Base-by-base conservation (phyloP, 2,888 invertebrate species). In the Dicycla oo region DNA sequence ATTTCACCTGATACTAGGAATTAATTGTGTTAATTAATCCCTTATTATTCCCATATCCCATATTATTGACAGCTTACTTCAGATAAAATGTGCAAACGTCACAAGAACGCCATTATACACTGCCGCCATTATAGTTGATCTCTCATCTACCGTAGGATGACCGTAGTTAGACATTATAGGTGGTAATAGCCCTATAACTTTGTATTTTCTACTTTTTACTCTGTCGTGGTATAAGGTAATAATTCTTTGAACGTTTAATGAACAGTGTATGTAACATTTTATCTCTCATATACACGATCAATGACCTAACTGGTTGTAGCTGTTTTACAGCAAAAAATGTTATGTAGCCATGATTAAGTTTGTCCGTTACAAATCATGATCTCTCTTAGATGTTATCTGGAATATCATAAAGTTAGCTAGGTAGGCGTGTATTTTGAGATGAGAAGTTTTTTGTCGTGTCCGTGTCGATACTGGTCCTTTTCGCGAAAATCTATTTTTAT, bases 301-400 rank as follows among this genome's bases (percentile, higher is more conserved):
- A 84, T 76, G 85, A 84, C 86, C 86, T 78, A 78, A 78, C 84
- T 65, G 78, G 86, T 82, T 80, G n/a, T 62, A 58, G 69, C 43
- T 49, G 58, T 73, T 80, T 73, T 57, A 62, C n/a, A 69, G 75
- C 67, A 80, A 85, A 81, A 83, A 83, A 81, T 76, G 15, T 67
- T 63, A 75, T 47, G 57, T 62, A 78, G 66, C 58, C 34, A 71
- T 69, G 63, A 62, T 56, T 69, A 75, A 62, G 34, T 58, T 68
- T 47, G 61, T 61, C 81, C 84, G 84, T 81, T 82, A 80, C 15
- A 34, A 34, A 34, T 34, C 34, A 51, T 56, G 49, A 56, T 65
- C 61, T 76, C 20, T 38, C 23, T 30, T 60, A 76, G 40, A 40
- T 68, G 13, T 40, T 78, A 57, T 73, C 73, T 64, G 23, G 34